Evolutionary conservation across 2,113 vertebrate species (phyloP).

Genomic region (Odontesthes bonariensis): DNA sequence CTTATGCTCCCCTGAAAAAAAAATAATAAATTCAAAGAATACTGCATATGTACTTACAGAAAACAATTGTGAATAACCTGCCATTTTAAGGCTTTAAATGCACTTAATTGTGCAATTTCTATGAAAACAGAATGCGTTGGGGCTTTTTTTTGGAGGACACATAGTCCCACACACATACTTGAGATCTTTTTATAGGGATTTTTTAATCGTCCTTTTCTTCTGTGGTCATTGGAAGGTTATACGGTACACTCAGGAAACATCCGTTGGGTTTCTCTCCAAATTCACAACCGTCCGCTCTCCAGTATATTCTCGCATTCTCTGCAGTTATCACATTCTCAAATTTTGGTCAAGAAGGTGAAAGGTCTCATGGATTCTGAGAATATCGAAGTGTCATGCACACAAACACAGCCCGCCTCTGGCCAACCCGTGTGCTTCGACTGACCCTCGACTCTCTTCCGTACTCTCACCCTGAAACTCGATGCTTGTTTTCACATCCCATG

Average conservation of each 20-base stretch:
- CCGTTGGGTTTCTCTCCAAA: conserved; percentile 51
- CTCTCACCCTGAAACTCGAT: conserved; percentile 73
- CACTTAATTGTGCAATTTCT: no score
- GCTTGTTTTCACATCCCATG: conserved; percentile 67
- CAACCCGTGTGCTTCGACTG: conserved; percentile 60
- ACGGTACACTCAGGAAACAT: conserved; percentile 37
- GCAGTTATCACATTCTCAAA: conserved; percentile 76
- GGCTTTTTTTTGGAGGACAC: no score
- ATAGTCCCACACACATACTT: not conserved
- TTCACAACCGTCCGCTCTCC: conserved; percentile 46
- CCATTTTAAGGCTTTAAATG: no score
- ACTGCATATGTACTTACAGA: no score
- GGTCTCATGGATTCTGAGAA: conserved; percentile 67
- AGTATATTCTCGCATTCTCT: conserved; percentile 74
- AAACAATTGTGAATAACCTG: no score
- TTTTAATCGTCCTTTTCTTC: conserved; percentile 9
- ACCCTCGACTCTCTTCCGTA: conserved; percentile 50
- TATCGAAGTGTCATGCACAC: conserved; percentile 24
- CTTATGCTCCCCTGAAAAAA: no score
- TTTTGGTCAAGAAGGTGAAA: conserved; percentile 53
- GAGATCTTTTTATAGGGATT: conserved; percentile 24
- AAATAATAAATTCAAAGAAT: no score
- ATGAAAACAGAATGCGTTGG: no score
- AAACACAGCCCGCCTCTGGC: conserved; percentile 34
- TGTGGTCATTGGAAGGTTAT: conserved; percentile 46